Base-by-base conservation (phyloP, 2,888 invertebrate species). In the Tetragonisca angustula region DNA sequence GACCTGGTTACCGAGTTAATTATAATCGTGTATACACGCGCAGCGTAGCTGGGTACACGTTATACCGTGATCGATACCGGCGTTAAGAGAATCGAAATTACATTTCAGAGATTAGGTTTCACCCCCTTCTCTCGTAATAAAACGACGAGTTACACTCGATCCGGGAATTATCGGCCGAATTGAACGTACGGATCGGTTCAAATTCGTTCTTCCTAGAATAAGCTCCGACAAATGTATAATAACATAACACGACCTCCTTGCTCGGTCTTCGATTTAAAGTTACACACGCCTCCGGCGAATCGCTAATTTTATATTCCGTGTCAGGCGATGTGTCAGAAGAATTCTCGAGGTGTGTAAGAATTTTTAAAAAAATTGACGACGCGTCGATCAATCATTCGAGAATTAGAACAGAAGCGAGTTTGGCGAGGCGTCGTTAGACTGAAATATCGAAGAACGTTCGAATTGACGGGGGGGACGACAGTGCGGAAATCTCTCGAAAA, bases 21-120 rank as follows among this genome's bases (percentile, higher is more conserved):
- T 4, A 19, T 19, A 27, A 27, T 68, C 68, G 6, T 19, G 13
- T 9, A 4, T n/a, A 15, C n/a, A n/a, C 56, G 24, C n/a, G 15
- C n/a, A 43, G 43, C n/a, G 24, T n/a, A 59, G 5, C n/a, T 59
- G 24, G 56, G n/a, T 59, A 15, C n/a, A 59, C 56, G 4, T 59
- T n/a, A 15, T 15, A 59, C 43, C 43, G 43, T 9, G n/a, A n/a
- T 59, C 56, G 56, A n/a, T 59, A n/a, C 56, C n/a, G 24, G n/a
- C 15, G n/a, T 59, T 59, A 59, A 59, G 56, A 56, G 56, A 59
- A 15, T 59, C 56, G 24, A 59, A 59, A 59, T 59, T 59, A 59
- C n/a, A 24, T 59, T 59, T n/a, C n/a, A n/a, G n/a, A 13, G 56
- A 59, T 59, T 59, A 59, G 56, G 13, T 59, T 59, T 59, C 13